These are phyloP conservation scores for Melolontha melolontha DNA, from an alignment of 2,888 invertebrate genomes.

Conservation along the genomic window DNA sequence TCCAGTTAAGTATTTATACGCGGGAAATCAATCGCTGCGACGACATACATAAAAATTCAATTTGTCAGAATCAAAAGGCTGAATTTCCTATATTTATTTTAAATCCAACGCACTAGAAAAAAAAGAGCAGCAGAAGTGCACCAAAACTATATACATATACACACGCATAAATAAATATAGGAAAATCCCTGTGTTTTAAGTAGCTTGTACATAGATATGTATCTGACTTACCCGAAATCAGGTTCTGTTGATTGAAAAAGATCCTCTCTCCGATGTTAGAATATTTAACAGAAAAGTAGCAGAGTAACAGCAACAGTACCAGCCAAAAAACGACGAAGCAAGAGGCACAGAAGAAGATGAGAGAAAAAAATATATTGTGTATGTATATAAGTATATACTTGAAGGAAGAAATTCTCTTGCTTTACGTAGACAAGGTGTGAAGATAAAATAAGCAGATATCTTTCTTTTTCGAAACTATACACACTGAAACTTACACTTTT, in stretches of 20 bases:
- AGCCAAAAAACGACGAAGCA: slow-evolving; percentile 19
- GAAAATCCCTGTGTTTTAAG: slow-evolving; percentile 21
- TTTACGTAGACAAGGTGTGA: slow-evolving; percentile 31
- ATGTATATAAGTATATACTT: neutral
- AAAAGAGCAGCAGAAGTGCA: slow-evolving; percentile 14
- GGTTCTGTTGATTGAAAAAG: slow-evolving; percentile 38
- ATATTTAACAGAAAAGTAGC: slow-evolving; percentile 36
- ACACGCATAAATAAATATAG: slow-evolving; percentile 31
- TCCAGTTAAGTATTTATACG: slow-evolving; percentile 7
- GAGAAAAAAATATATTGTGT: slow-evolving; percentile 4
- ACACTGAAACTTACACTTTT: slow-evolving; percentile 31
- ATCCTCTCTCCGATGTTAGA: slow-evolving; percentile 15
- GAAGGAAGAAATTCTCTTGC: slow-evolving; percentile 22
- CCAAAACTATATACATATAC: slow-evolving; percentile 31
- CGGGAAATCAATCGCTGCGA: neutral
- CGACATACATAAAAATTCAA: slow-evolving; percentile 22
- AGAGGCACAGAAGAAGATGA: slow-evolving; percentile 11
- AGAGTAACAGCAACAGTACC: neutral
- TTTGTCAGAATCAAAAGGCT: slow-evolving; percentile 7
- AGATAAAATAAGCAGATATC: slow-evolving; percentile 35
- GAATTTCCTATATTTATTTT: slow-evolving; percentile 31
- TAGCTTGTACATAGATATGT: neutral
- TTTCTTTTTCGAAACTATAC: slow-evolving; percentile 22
- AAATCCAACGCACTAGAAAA: slow-evolving; percentile 12
- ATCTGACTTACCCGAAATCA: slow-evolving; percentile 35